phyloP scores from a whole-genome alignment of 2,797 vertebrate species.

The Tachyglossus aculeatus region DNA sequence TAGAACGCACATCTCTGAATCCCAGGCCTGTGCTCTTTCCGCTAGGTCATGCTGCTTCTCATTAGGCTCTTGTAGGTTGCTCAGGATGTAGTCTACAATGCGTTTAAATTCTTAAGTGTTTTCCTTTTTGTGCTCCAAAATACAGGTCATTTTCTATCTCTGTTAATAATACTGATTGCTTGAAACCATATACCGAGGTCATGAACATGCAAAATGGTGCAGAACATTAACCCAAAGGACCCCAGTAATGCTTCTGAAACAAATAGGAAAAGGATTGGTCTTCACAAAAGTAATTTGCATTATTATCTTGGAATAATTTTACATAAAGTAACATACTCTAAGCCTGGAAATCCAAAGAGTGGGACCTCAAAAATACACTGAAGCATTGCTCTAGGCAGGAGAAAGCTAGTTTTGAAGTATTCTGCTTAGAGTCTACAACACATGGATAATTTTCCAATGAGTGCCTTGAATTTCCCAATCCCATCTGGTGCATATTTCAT shows the following conservation, averaged over 20 bases:
- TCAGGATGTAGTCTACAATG: no score
- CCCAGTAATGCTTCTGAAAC: not conserved
- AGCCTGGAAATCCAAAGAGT: not conserved
- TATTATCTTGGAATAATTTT: conserved; percentile 13
- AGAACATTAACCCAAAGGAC: not conserved
- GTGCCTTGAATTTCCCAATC: not conserved
- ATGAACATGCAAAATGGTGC: not conserved
- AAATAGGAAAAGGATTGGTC: no score
- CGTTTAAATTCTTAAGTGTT: no score
- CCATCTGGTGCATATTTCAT: not conserved
- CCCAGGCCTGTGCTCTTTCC: not conserved
- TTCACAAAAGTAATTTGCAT: no score
- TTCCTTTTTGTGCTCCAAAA: no score
- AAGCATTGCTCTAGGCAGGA: not conserved
- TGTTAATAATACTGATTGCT: not conserved
- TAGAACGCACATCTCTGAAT: not conserved
- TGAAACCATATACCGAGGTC: not conserved
- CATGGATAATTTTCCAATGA: not conserved
- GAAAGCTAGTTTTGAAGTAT: conserved; percentile 1
- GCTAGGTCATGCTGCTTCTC: not conserved
- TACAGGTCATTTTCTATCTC: no score
- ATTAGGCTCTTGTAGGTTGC: not conserved
- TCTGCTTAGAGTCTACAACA: conserved; percentile 7
- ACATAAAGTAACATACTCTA: conserved; percentile 17
- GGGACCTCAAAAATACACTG: not conserved